These are phyloP conservation scores for Drosophila orosa DNA, from an alignment of 1,140 invertebrate species.

Conservation along the genomic window DNA sequence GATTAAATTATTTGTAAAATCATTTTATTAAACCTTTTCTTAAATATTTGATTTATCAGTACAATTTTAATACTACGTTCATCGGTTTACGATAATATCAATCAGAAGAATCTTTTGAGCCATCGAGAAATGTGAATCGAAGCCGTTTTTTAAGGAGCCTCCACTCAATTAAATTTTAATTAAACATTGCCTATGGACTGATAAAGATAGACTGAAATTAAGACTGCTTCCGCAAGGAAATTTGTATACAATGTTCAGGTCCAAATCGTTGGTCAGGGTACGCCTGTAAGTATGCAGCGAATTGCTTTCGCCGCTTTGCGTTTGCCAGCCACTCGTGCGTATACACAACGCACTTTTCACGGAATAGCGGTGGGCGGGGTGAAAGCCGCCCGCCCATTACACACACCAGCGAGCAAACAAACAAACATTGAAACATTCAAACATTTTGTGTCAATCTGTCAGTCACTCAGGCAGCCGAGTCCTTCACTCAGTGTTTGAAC, in stretches of 20 bases:
- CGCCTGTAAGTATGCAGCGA: slow-evolving; percentile 21
- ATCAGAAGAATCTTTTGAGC: no score
- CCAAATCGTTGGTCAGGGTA: background rate
- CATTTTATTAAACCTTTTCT: no score
- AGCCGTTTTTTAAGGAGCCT: no score
- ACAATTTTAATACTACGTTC: no score
- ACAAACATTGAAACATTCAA: slow-evolving; percentile 54
- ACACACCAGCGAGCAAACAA: slow-evolving; percentile 37
- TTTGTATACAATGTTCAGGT: background rate
- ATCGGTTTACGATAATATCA: no score
- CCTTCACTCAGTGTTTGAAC: slow-evolving; percentile 41
- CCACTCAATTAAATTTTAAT: background rate
- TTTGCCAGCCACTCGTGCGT: slow-evolving; percentile 42
- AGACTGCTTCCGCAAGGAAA: background rate
- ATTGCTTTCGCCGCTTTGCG: slow-evolving; percentile 1
- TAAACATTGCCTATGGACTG: background rate
- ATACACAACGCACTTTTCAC: slow-evolving; percentile 21
- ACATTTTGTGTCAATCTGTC: slow-evolving; percentile 54
- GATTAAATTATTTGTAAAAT: no score
- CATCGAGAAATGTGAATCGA: background rate
- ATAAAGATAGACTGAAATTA: background rate
- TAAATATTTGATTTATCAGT: no score
- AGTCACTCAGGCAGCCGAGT: slow-evolving; percentile 38
- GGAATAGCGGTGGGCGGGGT: background rate
- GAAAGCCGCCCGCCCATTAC: slow-evolving; percentile 17